These are phyloP conservation scores for Cheilinus undulatus DNA, from an alignment of 2,113 vertebrate genomes.

Conservation along the genomic window DNA sequence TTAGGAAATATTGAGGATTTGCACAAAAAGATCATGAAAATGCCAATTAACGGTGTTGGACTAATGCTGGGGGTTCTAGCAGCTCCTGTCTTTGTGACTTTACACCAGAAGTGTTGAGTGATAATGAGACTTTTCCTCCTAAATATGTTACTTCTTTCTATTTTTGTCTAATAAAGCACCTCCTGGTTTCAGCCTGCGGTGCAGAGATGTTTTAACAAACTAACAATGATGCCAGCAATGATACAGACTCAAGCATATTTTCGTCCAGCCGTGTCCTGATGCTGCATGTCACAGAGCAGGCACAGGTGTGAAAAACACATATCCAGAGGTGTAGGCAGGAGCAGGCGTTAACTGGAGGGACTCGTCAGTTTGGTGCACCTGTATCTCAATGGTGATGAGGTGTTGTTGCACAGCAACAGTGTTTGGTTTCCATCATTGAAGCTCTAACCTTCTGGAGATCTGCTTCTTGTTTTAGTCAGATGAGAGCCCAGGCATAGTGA, in stretches of 20 bases:
- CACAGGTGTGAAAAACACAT: slow-evolving; percentile 44
- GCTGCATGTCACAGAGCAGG: slow-evolving; percentile 12
- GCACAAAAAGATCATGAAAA: neutral
- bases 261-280: slow-evolving; percentile 14
- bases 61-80: neutral
- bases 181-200: neutral
- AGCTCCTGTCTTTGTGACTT: neutral
- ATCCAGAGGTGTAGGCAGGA: slow-evolving; percentile 34
- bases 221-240: neutral
- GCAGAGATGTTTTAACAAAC: slow-evolving; percentile 16
- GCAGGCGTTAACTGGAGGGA: slow-evolving; percentile 22
- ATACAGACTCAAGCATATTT: slow-evolving; percentile 11
- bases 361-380: slow-evolving; percentile 8
- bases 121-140: neutral
- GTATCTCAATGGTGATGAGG: slow-evolving; percentile 1
- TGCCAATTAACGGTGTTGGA: neutral
- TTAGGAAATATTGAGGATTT: neutral
- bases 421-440: slow-evolving; percentile 16
- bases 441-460: slow-evolving; percentile 7
- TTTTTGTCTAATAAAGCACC: neutral
- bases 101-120: neutral
- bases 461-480: slow-evolving; percentile 13
- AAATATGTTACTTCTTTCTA: neutral
- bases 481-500: slow-evolving; percentile 20
- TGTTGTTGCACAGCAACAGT: slow-evolving; percentile 30